Conservation (phyloP, 1,140 invertebrate species). For the Odontomachus brunneus region DNA sequence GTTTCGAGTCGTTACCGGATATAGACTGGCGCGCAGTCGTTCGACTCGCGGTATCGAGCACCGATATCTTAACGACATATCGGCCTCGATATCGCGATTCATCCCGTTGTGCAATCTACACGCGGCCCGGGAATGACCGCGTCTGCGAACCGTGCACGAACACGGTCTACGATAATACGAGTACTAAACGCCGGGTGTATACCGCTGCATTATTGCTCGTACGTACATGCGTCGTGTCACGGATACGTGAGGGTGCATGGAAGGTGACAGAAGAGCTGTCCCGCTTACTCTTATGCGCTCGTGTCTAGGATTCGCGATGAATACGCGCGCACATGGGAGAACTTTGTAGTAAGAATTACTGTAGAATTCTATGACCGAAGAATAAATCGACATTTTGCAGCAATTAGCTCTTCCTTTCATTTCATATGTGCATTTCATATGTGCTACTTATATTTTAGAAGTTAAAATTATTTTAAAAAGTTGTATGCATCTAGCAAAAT, state of each 20-base stretch:
- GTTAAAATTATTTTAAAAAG: too few species aligned
- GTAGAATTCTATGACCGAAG: too few species aligned
- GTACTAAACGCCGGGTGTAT: slow-evolving; percentile 77
- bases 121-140: slow-evolving; percentile 75
- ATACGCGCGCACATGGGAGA: too few species aligned
- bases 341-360: too few species aligned
- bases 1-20: slow-evolving; percentile 68
- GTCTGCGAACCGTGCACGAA: slow-evolving; percentile 78
- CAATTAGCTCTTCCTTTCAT: too few species aligned
- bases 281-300: not conserved
- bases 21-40: slow-evolving; percentile 53
- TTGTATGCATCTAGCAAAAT: too few species aligned
- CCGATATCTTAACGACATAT: slow-evolving; percentile 82
- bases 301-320: not conserved
- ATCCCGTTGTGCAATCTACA: slow-evolving; percentile 59
- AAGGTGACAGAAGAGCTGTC: slow-evolving; percentile 35
- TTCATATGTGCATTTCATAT: too few species aligned
- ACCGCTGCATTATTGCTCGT: slow-evolving; percentile 78
- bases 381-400: too few species aligned
- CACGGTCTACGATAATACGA: slow-evolving; percentile 80
- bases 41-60: slow-evolving; percentile 75
- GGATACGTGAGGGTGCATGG: slow-evolving; percentile 18
- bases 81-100: slow-evolving; percentile 72
- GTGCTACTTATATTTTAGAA: too few species aligned
- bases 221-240: slow-evolving; percentile 55